These are phyloP conservation scores for Lota lota DNA, from an alignment of 2,113 vertebrate genomes.

Conservation along the genomic window DNA sequence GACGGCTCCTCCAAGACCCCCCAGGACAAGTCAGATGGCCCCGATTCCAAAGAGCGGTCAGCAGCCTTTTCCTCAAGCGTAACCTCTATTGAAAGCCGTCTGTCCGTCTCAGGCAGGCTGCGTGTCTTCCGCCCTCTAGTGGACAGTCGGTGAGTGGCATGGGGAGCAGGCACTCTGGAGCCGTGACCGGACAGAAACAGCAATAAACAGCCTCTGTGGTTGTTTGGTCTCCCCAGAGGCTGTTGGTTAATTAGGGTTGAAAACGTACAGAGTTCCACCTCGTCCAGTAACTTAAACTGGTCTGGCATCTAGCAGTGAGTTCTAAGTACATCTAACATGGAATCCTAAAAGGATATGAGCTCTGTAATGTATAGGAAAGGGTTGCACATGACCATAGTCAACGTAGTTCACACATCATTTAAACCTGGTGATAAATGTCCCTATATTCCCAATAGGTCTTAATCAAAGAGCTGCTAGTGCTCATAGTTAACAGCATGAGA, in stretches of 20 bases:
- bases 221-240: slow-evolving; percentile 36
- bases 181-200: slow-evolving; percentile 52
- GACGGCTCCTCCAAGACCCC: slow-evolving; percentile 68
- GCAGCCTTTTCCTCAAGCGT: background rate
- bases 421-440: no score
- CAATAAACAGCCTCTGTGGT: slow-evolving; percentile 37
- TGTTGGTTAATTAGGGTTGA: slow-evolving; percentile 16
- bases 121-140: slow-evolving; percentile 34
- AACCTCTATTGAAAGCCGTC: no score
- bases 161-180: slow-evolving; percentile 42
- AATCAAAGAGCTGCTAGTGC: no score
- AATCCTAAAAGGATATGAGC: no score
- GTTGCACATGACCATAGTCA: no score
- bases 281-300: background rate
- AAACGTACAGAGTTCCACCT: background rate
- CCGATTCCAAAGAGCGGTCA: slow-evolving; percentile 69
- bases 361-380: no score
- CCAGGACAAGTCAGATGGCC: slow-evolving; percentile 39
- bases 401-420: no score
- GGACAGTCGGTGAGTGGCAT: slow-evolving; percentile 15
- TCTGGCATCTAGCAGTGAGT: no score
- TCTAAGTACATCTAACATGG: no score
- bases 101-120: no score
- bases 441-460: no score
- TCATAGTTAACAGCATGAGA: no score